Evolutionary conservation across 1,140 invertebrate genomes (phyloP), one percentile per base, ranked within the genome.

Genomic region (Drosophila ficusphila): DNA sequence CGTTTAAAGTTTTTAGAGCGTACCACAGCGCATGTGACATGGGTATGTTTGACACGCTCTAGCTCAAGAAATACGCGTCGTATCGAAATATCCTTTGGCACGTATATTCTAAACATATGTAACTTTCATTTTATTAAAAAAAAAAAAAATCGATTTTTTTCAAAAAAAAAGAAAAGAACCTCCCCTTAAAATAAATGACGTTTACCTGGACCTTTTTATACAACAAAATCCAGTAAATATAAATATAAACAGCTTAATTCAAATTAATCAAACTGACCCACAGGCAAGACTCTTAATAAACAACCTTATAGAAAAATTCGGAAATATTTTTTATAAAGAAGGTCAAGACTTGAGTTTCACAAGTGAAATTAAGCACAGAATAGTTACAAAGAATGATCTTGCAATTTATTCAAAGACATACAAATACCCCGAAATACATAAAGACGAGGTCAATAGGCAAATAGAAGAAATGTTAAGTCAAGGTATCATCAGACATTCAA

Each of bases 331-430:
- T 62, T 52, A 62, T 19, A 53, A 41, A 53, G 27, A 60, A 19
- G 41, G 34, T 12, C 21, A 31, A 18, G 14, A 33, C 31, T 8
- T 61, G 21, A 49, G 44, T 31, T 53, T 67, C 90, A 94, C 93
- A 36, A 52, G 34, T 5, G 49, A 34, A 47, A 46, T 23, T 16
- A 34, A 25, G 21, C 41, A 56, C 18, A 23, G 19, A 11, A 54
- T 54, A 4, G 19, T 51, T 11, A 51, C 33, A 51, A 65, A 41
- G 31, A 47, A 57, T 41, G 42, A 76, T 36, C 53, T 44, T 21
- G 67, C 76, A n/a, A 70, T 79, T 18, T 65, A 48, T 51, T 56
- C 71, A 7, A 89, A 83, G 76, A 41, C 46, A 18, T 83, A 86
- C 56, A 46, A 74, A 49, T 86, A 86, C 56, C 75, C 79, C 0